Conservation (phyloP, 1,140 invertebrate genomes). For the Drosophila pseudoananassae region DNA sequence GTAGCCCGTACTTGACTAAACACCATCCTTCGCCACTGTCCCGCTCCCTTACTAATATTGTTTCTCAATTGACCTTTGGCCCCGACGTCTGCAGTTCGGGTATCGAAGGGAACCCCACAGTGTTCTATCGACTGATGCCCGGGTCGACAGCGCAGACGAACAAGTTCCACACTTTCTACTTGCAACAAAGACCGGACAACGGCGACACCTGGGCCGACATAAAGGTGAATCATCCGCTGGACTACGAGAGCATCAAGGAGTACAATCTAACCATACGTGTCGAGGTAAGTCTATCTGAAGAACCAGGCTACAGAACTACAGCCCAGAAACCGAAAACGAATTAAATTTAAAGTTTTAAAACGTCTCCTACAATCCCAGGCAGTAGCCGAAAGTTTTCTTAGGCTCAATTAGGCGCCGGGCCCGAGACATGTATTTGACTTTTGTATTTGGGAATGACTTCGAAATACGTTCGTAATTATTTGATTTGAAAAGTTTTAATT, state of each 20-base stretch:
- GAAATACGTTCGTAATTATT: conserved; percentile 76
- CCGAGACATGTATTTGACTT: conserved; percentile 70
- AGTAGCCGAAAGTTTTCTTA: conserved; percentile 38
- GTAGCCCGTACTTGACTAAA: conserved; percentile 41
- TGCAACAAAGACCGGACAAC: conserved; percentile 95
- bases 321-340: conserved; percentile 4
- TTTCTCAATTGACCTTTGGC: neutral
- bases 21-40: neutral
- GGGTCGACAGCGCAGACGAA: conserved; percentile 97
- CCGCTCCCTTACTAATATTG: conserved; percentile 39
- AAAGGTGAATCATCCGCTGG: conserved; percentile 97
- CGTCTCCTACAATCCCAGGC: conserved; percentile 16
- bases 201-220: conserved; percentile 97
- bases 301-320: too few species aligned
- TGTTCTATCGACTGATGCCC: conserved; percentile 97
- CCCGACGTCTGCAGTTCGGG: conserved; percentile 90
- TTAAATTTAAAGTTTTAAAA: conserved; percentile 40
- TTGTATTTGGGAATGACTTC: conserved; percentile 71
- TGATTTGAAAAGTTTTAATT: conserved; percentile 82
- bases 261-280: conserved; percentile 98
- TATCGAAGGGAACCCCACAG: conserved; percentile 97
- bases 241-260: conserved; percentile 97
- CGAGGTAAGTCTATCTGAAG: conserved; percentile 88
- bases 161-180: conserved; percentile 97
- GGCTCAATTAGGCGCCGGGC: conserved; percentile 56